These are phyloP conservation scores for Sinopyrophorus schimmeli DNA, from an alignment of 2,888 invertebrate genomes.

Conservation along the genomic window DNA sequence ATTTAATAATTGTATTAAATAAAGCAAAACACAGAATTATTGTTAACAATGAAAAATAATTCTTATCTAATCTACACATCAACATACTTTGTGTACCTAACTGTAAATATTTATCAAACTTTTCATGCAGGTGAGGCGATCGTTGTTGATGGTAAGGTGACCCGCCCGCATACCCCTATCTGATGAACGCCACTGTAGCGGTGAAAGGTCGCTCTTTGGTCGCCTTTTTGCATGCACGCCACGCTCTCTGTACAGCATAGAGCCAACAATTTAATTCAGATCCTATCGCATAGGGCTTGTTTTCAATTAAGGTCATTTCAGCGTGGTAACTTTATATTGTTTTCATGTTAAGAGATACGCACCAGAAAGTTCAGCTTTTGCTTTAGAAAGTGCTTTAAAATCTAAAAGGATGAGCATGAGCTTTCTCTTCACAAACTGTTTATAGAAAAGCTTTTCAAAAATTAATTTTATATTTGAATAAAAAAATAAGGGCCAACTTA, in stretches of 20 bases:
- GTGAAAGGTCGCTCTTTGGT: constrained; percentile 39
- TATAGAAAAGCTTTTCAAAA: too few species aligned
- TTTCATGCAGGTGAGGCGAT: constrained; percentile 40
- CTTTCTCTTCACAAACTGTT: too few species aligned
- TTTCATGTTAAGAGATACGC: constrained; percentile 19
- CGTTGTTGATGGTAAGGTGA: constrained; percentile 33
- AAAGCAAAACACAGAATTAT: too few species aligned
- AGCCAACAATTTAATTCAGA: constrained; percentile 44
- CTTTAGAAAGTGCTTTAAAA: background rate
- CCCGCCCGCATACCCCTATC: constrained; percentile 43
- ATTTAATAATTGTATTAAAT: too few species aligned
- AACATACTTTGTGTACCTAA: constrained; percentile 9
- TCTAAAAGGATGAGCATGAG: background rate
- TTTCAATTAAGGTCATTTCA: constrained; percentile 48
- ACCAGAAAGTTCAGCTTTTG: constrained; percentile 18
- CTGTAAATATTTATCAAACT: constrained; percentile 13
- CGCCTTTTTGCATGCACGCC: constrained; percentile 42
- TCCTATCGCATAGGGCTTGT: constrained; percentile 45
- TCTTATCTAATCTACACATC: background rate
- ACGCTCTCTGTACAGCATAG: constrained; percentile 40
- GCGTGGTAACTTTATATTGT: constrained; percentile 31
- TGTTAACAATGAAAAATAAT: too few species aligned
- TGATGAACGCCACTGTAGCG: constrained; percentile 38
- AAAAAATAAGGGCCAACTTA: too few species aligned
- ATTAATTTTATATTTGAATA: too few species aligned